Evolutionary conservation across 2,888 invertebrate species (phyloP), one percentile per base, ranked within the genome.

Genomic region (Temnothorax unifasciatus): DNA sequence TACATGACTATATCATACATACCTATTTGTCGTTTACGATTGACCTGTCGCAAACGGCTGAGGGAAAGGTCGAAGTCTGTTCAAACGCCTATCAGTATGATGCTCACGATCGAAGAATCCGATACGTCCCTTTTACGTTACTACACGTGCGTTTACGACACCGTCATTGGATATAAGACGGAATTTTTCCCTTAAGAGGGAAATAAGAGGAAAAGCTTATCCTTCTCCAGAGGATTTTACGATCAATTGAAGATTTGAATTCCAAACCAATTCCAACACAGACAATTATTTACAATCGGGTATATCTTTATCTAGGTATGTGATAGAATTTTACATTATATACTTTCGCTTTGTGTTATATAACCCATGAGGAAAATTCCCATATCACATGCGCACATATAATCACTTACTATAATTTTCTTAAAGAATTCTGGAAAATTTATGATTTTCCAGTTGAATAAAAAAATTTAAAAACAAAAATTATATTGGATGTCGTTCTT

Each of bases 1-100:
- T 73, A 82, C 47, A 77, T 25, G 25, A 41, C 38, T 77, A 68
- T 75, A 59, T 73, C 73, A 38, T 57, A 79, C 73, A 75, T 87
- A 74, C 83, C 90, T 88, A 75, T 89, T 84, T 85, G 83, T 89
- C 77, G 84, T 85, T 87, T 82, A 83, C 61, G 84, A 86, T 83
- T 86, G 89, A 84, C 84, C 77, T 85, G 82, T 87, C 79, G 84
- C 82, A 41, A 66, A 59, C 76, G 83, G 76, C 73, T 69, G 85
- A 68, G 75, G 38, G 41, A 57, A 82, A 77, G 69, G 34, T 63
- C 38, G 64, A 69, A 64, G 71, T 68, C 81, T 76, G 66, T 52
- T 50, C 69, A 57, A 52, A 76, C 50, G 52, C 77, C 52, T 76
- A 61, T 76, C 82, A 63, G 63, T 77, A 73, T 11, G 61, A 50